Percentiles rank a stretch among this genome's conserved stretches.
Evolutionary conservation across 2,113 vertebrate species (phyloP).

Genomic region (Physeter macrocephalus): DNA sequence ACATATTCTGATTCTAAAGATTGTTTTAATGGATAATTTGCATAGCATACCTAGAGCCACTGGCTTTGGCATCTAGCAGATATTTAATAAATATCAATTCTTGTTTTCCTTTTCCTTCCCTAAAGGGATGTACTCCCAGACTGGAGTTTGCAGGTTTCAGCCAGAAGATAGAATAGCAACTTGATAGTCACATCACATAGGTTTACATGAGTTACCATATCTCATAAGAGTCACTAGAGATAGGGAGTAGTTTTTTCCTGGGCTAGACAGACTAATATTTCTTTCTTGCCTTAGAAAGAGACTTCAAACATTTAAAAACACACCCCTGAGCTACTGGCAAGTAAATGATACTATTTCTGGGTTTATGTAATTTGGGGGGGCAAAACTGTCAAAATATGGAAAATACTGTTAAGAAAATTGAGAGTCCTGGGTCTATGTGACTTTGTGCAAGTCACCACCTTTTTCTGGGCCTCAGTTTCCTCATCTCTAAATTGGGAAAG

Average conservation of each 20-base stretch:
- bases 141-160: neutral
- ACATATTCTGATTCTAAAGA: neutral
- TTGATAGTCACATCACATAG: neutral
- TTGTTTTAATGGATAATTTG: constrained; percentile 6
- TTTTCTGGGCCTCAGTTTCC: neutral
- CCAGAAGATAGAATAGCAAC: neutral
- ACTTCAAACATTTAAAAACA: neutral
- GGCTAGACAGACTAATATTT: neutral
- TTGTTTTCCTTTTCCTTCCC: neutral
- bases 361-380: neutral
- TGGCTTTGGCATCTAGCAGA: neutral
- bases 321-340: neutral
- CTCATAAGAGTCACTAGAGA: neutral
- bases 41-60: neutral
- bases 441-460: neutral
- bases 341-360: neutral
- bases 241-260: neutral
- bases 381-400: neutral
- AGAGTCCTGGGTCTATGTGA: neutral
- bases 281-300: neutral
- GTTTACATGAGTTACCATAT: neutral
- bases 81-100: neutral
- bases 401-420: neutral
- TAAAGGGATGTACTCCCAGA: neutral
- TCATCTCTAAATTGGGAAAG: neutral